phyloP scores from a whole-genome alignment of 2,888 invertebrate genomes.

The Agrochola lota region DNA sequence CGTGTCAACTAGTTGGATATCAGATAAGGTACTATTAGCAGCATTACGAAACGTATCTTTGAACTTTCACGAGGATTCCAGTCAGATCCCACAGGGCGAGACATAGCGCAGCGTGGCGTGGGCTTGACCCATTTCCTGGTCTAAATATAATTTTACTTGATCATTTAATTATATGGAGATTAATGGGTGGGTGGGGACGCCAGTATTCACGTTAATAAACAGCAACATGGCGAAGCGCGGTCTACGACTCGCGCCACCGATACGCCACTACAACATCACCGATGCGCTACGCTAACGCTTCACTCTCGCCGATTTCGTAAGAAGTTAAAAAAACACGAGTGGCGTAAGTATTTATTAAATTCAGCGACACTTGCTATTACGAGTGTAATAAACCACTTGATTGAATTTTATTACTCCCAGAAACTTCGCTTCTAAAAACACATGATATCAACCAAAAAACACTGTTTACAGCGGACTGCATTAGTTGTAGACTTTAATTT shows the following conservation, averaged over 20 bases:
- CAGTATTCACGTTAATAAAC: conserved; percentile 86
- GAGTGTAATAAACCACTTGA: conserved; percentile 42
- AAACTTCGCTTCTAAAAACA: conserved; percentile 51
- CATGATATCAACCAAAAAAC: conserved; percentile 35
- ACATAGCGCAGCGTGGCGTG: conserved; percentile 76
- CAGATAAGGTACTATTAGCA: conserved; percentile 52
- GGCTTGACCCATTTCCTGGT: conserved; percentile 86
- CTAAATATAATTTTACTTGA: conserved; percentile 90
- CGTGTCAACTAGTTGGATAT: conserved; percentile 51
- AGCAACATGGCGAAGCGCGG: conserved; percentile 44
- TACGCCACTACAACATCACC: conserved; percentile 15
- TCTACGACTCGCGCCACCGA: conserved; percentile 3
- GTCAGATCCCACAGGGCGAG: conserved; percentile 75
- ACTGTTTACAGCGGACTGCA: conserved; percentile 47
- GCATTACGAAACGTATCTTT: conserved; percentile 61
- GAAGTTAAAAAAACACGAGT: conserved; percentile 23
- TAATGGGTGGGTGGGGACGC: conserved; percentile 86
- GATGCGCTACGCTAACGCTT: neutral
- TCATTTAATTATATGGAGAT: conserved; percentile 90
- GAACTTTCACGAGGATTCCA: conserved; percentile 75
- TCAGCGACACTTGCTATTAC: conserved; percentile 13
- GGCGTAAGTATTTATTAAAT: conserved; percentile 11
- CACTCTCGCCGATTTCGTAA: neutral
- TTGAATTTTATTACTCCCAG: conserved; percentile 45
- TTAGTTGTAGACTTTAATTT: conserved; percentile 49